phyloP scores from a whole-genome alignment of 2,797 vertebrate genomes.

The Enteromius radiatus region DNA sequence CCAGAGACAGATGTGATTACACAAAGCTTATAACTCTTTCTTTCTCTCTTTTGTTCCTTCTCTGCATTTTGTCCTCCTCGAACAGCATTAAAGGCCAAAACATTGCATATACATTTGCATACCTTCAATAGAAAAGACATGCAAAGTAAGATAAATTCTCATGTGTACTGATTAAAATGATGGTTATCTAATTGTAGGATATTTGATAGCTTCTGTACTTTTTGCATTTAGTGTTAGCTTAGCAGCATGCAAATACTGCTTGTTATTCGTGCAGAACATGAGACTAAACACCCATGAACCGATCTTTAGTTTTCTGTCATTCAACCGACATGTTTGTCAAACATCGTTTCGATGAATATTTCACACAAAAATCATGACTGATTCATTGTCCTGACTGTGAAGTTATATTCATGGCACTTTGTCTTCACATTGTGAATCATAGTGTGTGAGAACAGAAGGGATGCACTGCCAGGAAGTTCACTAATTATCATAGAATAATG shows the following conservation, averaged over 20 bases:
- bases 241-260: neutral
- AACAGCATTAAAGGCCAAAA: neutral
- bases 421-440: conserved; percentile 28
- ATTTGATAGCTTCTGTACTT: neutral
- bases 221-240: neutral
- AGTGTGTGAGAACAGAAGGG: conserved; percentile 17
- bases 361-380: conserved; percentile 21
- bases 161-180: neutral
- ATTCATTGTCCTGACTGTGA: neutral
- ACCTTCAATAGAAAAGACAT: neutral
- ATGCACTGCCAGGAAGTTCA: neutral
- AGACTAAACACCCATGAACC: neutral
- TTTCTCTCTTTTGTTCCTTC: neutral
- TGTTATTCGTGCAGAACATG: neutral
- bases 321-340: neutral
- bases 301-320: neutral
- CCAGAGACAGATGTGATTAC: conserved; percentile 23
- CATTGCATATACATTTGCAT: neutral
- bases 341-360: conserved; percentile 3
- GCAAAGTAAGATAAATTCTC: neutral
- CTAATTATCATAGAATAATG: conserved; percentile 2
- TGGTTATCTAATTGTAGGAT: neutral
- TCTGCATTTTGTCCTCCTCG: neutral
- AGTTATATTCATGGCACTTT: conserved; percentile 11
- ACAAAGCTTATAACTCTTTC: conserved; percentile 36